These are phyloP conservation scores for Pachypeltis micranthus DNA, from an alignment of 1,140 invertebrate species.

Conservation along the genomic window DNA sequence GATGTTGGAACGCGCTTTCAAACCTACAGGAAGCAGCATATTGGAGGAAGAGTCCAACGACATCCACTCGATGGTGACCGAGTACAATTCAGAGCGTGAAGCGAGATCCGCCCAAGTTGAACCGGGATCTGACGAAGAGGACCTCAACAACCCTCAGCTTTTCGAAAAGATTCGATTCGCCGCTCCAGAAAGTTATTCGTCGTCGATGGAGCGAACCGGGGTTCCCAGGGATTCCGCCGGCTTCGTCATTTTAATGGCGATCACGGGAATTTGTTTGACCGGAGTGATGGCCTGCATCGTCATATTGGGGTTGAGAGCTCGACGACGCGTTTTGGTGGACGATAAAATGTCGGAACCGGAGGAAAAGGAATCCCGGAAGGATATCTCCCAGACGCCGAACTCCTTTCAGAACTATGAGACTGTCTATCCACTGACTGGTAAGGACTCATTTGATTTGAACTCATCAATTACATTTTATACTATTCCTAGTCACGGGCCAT, in stretches of 20 bases:
- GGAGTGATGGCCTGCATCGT: no score
- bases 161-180: neutral
- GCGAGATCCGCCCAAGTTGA: neutral
- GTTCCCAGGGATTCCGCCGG: neutral
- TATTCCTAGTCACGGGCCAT: no score
- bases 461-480: neutral
- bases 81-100: neutral
- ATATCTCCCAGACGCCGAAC: neutral
- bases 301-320: no score
- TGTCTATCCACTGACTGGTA: conserved; percentile 11
- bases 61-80: conserved; percentile 1
- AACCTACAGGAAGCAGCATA: neutral
- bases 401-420: neutral
- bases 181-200: neutral
- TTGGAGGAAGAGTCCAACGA: conserved; percentile 10
- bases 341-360: no score
- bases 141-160: neutral
- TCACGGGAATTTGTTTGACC: neutral
- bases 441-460: neutral
- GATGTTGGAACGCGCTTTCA: neutral
- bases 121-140: neutral
- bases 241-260: neutral
- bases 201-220: neutral
- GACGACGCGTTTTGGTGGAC: no score
- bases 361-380: neutral